Evolutionary conservation across 2,888 invertebrate species (phyloP), one percentile per base, ranked within the genome.

Genomic region (Drosophila merina): DNA sequence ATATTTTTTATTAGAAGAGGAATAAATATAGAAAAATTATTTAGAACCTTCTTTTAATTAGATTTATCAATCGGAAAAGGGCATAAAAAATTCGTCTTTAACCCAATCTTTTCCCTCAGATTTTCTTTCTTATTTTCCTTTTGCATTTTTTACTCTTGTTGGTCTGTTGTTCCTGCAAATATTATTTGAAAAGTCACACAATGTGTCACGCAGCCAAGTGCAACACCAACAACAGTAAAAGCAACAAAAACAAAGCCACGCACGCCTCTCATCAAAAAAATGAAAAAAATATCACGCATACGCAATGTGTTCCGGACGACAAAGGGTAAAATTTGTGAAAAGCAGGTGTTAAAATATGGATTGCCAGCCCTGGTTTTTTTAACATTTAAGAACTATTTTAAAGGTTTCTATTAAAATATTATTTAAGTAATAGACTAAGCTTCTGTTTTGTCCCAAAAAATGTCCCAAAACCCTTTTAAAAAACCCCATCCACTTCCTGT

Each of bases 151-250:
- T 36, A 5, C n/a, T 42, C 42, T 42, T 42, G 20, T 47, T 58
- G 57, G 50, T 28, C 48, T 56, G 38, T 50, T 54, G 38, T 60
- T 71, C 30, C 52, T 60, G 49, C 47, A 40, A 76, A 81, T 77
- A 79, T 84, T 79, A 79, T 87, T 84, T 79, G 30, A 57, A 74
- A 84, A 86, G 84, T 75, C 85, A 79, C 57, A 57, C 72, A 59
- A 86, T 71, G 68, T 84, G 87, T 80, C 87, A 86, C 87, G 79
- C 79, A 86, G 78, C 72, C 55, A 47, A 63, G 63, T 62, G 36
- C 77, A 60, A 0, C 38, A 7, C 25, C 38, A 50, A 85, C 44
- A 26, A 4, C 49, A 4, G 4, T 10, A n/a, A 33, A 10, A 33
- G 6, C 36, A 36, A 5, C 36, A 36, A 12, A 36, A 6, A n/a